Evolutionary conservation across 92 coral and sea anemone genomes (phyloP).

Genomic region (Bergia sp.): DNA sequence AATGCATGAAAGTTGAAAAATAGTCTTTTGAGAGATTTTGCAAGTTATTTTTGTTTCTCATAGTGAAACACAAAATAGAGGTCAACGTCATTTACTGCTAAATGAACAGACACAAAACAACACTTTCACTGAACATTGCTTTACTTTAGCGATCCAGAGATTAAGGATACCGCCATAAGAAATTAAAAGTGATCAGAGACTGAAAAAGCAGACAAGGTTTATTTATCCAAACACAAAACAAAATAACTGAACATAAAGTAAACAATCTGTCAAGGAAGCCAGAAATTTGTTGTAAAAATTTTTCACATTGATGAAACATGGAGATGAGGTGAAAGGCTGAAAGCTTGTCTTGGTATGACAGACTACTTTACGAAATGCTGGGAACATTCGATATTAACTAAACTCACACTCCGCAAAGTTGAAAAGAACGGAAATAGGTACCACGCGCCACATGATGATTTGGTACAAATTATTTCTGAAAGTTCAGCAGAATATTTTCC

Average conservation of each 20-base stretch:
- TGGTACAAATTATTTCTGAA: neutral
- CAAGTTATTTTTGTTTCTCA: no score
- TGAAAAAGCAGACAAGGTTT: neutral
- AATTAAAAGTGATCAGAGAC: neutral
- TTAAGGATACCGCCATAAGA: neutral
- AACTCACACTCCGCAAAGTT: neutral
- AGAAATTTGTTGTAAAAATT: neutral
- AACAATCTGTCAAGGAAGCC: neutral
- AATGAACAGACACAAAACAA: no score
- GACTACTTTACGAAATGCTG: neutral
- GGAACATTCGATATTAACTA: neutral
- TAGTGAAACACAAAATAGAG: no score
- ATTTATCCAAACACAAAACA: slow-evolving; percentile 24
- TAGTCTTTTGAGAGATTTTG: no score
- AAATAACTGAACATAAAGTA: slow-evolving; percentile 11
- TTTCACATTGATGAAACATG: neutral
- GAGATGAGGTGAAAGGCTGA: neutral
- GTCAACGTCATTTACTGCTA: no score
- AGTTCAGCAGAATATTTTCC: neutral
- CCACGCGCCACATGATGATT: slow-evolving; percentile 1
- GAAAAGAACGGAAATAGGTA: neutral
- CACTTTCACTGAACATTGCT: neutral
- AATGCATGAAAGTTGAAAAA: no score
- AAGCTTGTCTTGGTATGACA: neutral
- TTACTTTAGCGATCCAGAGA: neutral